phyloP scores from a whole-genome alignment of 2,113 vertebrate species.

The Eulemur macaco region DNA sequence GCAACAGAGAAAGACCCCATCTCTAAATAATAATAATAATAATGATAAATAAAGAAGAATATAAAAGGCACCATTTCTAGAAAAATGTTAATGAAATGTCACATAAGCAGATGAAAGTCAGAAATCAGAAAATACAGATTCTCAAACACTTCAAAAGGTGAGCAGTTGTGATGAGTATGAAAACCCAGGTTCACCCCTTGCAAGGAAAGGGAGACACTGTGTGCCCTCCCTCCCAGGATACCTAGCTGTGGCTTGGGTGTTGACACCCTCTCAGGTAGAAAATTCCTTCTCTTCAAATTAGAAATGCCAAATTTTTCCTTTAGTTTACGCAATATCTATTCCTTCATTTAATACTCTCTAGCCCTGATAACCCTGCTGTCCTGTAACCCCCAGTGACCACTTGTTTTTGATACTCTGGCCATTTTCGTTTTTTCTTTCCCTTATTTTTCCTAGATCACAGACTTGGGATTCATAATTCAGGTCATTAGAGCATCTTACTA shows the following conservation, averaged over 20 bases:
- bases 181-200: not conserved
- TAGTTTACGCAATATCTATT: not conserved
- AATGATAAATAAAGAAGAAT: too few relatives aligned
- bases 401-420: not conserved
- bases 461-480: not conserved
- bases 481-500: not conserved
- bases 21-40: too few relatives aligned
- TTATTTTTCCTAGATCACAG: not conserved
- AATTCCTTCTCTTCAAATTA: not conserved
- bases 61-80: not conserved
- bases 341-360: not conserved
- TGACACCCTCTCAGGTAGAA: not conserved
- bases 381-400: rapidly evolving
- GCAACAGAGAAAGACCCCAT: too few relatives aligned
- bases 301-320: not conserved
- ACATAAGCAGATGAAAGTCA: constrained; percentile 8
- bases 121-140: not conserved
- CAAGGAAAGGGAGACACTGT: not conserved
- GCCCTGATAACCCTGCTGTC: not conserved
- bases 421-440: not conserved
- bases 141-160: not conserved
- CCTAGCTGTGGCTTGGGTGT: not conserved
- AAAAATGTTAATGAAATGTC: constrained; percentile 16
- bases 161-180: not conserved
- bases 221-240: not conserved